Percentiles rank a stretch among this genome's conserved stretches.
phyloP scores from a whole-genome alignment of 2,797 vertebrate genomes.

The Gallinago stenura region DNA sequence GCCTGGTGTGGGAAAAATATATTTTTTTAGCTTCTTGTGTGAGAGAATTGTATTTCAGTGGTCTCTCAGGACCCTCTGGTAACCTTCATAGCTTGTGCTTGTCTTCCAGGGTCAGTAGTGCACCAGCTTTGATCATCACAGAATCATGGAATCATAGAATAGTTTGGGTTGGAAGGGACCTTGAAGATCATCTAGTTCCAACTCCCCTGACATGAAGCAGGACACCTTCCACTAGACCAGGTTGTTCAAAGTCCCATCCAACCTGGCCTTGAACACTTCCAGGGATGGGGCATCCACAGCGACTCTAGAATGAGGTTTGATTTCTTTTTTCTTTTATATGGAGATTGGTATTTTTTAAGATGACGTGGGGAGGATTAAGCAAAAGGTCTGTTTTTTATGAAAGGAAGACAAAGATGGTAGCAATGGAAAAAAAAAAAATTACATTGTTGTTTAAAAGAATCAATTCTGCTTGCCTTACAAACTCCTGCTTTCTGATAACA shows the following conservation, averaged over 20 bases:
- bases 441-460: background rate
- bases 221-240: background rate
- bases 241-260: background rate
- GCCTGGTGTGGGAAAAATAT: background rate
- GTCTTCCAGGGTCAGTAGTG: background rate
- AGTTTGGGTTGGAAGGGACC: background rate
- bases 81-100: background rate
- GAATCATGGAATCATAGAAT: background rate
- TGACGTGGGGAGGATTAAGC: background rate
- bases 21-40: background rate
- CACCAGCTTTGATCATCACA: background rate
- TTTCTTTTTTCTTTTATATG: background rate
- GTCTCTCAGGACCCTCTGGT: background rate
- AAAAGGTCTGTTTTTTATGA: background rate
- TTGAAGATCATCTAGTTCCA: background rate
- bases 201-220: background rate
- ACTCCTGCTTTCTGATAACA: background rate
- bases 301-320: background rate
- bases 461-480: background rate
- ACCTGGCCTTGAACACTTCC: background rate
- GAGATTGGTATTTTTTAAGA: background rate
- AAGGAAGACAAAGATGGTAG: fast-evolving
- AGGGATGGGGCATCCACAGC: background rate
- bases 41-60: background rate
- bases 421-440: background rate